phyloP scores from a whole-genome alignment of 2,797 vertebrate species.

The Microctenopoma lineatum region DNA sequence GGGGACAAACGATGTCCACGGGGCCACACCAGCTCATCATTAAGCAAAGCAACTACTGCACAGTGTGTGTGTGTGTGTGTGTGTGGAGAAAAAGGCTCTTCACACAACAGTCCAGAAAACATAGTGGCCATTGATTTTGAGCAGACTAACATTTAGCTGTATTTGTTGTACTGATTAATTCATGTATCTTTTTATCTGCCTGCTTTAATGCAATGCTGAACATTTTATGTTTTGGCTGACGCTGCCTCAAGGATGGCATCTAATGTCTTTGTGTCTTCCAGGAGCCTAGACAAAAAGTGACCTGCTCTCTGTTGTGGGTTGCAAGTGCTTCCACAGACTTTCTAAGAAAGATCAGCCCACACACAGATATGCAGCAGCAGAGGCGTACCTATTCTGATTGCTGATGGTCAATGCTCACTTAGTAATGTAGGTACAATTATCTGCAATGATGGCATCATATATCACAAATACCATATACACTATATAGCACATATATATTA shows the following conservation, averaged over 20 bases:
- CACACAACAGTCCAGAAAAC: conserved; percentile 55
- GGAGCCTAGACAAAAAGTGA: conserved; percentile 45
- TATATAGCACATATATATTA: too few relatives aligned
- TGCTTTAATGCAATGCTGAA: conserved; percentile 43
- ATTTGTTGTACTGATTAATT: conserved; percentile 62
- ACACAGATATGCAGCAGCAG: conserved; percentile 7
- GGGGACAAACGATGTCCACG: conserved; percentile 75
- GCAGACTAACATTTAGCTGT: conserved; percentile 69
- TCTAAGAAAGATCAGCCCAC: conserved; percentile 1
- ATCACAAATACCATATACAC: too few relatives aligned
- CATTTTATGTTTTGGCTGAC: conserved; percentile 53
- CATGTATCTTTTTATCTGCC: conserved; percentile 64
- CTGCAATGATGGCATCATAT: too few relatives aligned
- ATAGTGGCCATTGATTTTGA: conserved; percentile 82
- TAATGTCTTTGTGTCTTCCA: conserved; percentile 61
- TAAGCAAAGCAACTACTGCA: conserved; percentile 78
- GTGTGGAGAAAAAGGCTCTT: conserved; percentile 61
- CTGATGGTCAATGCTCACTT: too few relatives aligned
- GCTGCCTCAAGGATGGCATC: conserved; percentile 34
- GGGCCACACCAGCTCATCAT: conserved; percentile 71
- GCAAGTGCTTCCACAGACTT: conserved; percentile 27
- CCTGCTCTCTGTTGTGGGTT: conserved; percentile 38
- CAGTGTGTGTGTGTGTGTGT: conserved; percentile 56
- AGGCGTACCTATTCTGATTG: background rate
- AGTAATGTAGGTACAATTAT: too few relatives aligned